These are phyloP conservation scores for Tipula lateralis DNA, from an alignment of 2,888 invertebrate genomes.

Conservation along the genomic window DNA sequence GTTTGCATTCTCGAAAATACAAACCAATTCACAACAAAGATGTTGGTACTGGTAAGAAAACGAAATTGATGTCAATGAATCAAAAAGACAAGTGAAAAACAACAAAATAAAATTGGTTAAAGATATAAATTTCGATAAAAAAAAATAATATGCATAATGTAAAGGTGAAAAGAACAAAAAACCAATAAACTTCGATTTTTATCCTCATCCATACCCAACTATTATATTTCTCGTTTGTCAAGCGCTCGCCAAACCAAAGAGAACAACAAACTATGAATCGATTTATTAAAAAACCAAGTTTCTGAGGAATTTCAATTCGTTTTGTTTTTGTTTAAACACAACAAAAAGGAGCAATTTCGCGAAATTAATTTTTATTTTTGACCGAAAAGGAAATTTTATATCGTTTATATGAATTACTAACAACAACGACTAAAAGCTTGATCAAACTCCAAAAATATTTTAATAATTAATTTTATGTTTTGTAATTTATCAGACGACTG, in stretches of 20 bases:
- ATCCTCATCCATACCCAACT: not conserved
- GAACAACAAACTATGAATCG: not conserved
- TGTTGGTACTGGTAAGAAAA: not conserved
- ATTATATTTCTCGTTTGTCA: not conserved
- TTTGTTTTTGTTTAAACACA: not conserved
- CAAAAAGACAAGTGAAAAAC: not conserved
- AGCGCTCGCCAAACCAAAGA: not conserved
- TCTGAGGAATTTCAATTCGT: not conserved
- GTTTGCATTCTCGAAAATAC: not conserved
- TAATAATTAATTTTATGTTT: not conserved
- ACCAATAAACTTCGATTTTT: not conserved
- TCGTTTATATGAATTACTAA: not conserved
- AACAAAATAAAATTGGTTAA: not conserved
- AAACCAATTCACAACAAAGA: not conserved
- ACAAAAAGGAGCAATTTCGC: not conserved
- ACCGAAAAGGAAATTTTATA: not conserved
- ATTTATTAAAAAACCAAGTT: not conserved
- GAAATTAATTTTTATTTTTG: not conserved
- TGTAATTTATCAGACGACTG: not conserved
- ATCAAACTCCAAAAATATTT: not conserved
- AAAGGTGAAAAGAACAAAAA: constrained; percentile 1
- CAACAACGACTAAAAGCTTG: not conserved
- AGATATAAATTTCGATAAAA: not conserved
- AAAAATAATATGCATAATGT: not conserved
- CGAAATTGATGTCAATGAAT: not conserved